Evolutionary conservation across 2,797 vertebrate genomes (phyloP).

Genomic region (Tauraco hartlaubi): DNA sequence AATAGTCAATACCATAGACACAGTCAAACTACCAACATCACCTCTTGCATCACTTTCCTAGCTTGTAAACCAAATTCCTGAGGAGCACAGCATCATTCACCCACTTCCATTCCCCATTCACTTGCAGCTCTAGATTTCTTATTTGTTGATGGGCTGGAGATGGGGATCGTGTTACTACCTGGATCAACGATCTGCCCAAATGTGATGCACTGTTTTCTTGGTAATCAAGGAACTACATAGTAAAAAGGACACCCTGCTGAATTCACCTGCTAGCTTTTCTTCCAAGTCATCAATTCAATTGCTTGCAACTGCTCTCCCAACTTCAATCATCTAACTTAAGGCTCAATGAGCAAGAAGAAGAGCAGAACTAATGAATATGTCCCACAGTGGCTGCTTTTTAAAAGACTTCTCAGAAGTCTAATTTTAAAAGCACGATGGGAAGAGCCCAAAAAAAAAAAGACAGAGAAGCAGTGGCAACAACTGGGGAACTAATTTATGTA

Average conservation of each 20-base stretch:
- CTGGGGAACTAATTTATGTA: background rate
- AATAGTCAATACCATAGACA: background rate
- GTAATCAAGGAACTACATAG: background rate
- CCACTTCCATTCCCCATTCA: background rate
- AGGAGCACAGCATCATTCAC: background rate
- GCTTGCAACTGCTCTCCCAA: constrained; percentile 4
- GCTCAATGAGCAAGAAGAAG: background rate
- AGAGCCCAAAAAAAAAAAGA: background rate
- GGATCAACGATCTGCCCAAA: background rate
- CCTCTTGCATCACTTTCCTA: background rate
- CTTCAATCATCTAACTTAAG: background rate
- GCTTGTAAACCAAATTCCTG: background rate
- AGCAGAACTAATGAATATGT: background rate
- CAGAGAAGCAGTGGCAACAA: background rate
- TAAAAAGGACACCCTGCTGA: constrained; percentile 27
- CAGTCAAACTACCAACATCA: background rate
- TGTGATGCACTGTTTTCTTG: background rate
- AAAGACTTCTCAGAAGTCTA: constrained; percentile 7
- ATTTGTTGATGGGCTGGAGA: background rate
- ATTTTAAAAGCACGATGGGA: constrained; percentile 12
- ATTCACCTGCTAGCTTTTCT: constrained; percentile 41
- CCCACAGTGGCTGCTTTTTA: background rate
- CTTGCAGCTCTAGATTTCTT: background rate
- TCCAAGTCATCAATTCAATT: constrained; percentile 42
- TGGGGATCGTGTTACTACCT: accelerated